These are phyloP conservation scores for Cydia splendana DNA, from an alignment of 1,140 invertebrate genomes.

Conservation along the genomic window DNA sequence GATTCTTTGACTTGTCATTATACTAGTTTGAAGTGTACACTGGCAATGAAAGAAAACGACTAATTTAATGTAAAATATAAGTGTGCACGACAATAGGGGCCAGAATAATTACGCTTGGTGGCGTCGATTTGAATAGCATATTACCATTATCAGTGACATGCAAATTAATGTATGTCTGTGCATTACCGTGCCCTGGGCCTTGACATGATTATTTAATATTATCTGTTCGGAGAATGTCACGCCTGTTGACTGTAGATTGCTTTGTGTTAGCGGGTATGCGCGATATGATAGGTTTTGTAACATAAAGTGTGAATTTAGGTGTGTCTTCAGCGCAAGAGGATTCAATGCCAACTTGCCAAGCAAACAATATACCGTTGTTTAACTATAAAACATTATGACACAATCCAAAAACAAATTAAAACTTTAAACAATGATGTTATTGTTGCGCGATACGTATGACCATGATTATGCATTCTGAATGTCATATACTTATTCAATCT, in stretches of 20 bases:
- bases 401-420: background rate
- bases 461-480: background rate
- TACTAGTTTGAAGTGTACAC: background rate
- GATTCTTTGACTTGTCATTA: background rate
- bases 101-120: constrained; percentile 50
- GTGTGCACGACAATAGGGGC: constrained; percentile 49
- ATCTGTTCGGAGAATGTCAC: constrained; percentile 31
- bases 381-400: background rate
- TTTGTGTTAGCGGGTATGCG: constrained; percentile 13
- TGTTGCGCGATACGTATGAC: no score
- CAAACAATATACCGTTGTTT: background rate
- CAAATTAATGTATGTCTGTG: constrained; percentile 44
- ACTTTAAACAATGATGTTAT: no score
- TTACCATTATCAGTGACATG: constrained; percentile 58
- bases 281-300: constrained; percentile 41
- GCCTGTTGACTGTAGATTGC: constrained; percentile 27
- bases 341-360: background rate
- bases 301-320: constrained; percentile 22
- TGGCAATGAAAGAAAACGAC: constrained; percentile 24
- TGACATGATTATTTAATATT: constrained; percentile 61
- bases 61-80: constrained; percentile 33
- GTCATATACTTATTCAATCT: background rate
- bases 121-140: constrained; percentile 43
- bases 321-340: background rate
- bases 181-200: constrained; percentile 43